These are phyloP conservation scores for Cairina moschata DNA, from an alignment of 2,113 vertebrate species.

Conservation along the genomic window DNA sequence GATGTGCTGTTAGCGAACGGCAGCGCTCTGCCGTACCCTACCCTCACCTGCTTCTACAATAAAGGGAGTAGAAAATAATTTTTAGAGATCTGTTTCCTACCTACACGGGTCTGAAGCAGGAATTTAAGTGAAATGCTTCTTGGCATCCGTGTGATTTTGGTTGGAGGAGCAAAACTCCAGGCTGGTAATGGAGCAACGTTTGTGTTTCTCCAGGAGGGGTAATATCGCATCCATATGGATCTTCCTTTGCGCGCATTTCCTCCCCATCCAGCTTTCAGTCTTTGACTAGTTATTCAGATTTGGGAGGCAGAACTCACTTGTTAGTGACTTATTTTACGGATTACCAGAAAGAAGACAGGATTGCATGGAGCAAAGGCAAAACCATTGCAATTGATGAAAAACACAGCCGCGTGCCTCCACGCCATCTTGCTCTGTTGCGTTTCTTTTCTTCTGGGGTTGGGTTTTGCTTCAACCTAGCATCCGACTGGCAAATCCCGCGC, in stretches of 20 bases:
- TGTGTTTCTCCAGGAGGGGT: not conserved
- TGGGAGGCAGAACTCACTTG: not conserved
- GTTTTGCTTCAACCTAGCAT: not conserved
- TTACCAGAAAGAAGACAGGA: not conserved
- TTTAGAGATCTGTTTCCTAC: not conserved
- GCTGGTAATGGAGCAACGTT: accelerated
- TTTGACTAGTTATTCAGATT: slow-evolving; percentile 11
- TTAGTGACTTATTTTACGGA: not conserved
- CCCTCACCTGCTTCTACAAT: slow-evolving; percentile 38
- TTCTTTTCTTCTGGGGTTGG: not conserved
- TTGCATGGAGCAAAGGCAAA: not conserved
- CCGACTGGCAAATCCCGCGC: not conserved
- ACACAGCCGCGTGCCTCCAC: not conserved
- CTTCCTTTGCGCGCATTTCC: not conserved
- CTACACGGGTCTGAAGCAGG: not conserved
- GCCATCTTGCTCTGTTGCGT: not conserved
- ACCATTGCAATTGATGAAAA: not conserved
- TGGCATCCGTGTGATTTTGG: slow-evolving; percentile 27
- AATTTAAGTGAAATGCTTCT: slow-evolving; percentile 29
- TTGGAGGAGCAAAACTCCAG: slow-evolving; percentile 15
- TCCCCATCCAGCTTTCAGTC: slow-evolving; percentile 37
- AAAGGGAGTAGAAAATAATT: slow-evolving; percentile 26
- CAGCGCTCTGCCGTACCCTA: not conserved
- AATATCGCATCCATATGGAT: not conserved
- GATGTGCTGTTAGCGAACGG: not conserved